A percentile compares a stretch with the other conserved stretches of the same genome.
Conservation (phyloP, 2,797 vertebrate species). For the Nyctibius grandis region DNA sequence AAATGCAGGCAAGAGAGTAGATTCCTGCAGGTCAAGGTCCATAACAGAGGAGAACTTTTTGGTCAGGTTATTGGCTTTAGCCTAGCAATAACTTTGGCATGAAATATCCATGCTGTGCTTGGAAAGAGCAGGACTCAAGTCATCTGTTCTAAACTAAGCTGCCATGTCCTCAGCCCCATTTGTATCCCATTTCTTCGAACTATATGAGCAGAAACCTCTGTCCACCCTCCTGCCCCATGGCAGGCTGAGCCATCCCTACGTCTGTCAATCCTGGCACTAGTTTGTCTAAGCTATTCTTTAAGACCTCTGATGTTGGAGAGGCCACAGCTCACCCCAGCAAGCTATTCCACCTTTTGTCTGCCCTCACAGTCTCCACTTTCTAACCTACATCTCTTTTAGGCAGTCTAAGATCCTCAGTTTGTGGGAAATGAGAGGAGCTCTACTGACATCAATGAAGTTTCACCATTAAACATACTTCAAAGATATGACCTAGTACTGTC, state of each 20-base stretch:
- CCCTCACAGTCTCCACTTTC: neutral
- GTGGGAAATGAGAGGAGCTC: neutral
- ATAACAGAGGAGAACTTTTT: neutral
- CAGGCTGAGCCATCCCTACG: neutral
- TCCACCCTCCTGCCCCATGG: neutral
- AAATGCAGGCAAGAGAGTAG: neutral
- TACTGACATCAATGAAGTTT: conserved; percentile 16
- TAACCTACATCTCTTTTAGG: neutral
- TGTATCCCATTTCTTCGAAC: neutral
- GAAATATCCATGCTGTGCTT: neutral
- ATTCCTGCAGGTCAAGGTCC: neutral
- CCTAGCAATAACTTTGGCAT: neutral
- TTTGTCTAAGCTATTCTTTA: neutral
- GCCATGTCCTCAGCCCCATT: neutral
- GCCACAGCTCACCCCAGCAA: neutral
- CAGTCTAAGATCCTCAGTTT: neutral
- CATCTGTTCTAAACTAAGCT: neutral
- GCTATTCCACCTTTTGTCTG: neutral
- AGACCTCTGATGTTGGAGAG: neutral
- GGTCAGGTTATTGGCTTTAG: neutral
- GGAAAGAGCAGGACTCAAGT: neutral
- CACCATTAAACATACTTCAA: neutral
- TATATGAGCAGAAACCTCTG: neutral
- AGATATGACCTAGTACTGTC: conserved; percentile 42
- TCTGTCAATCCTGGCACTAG: neutral